These are phyloP conservation scores for Aphidius gifuensis DNA, from an alignment of 1,140 invertebrate genomes.

Conservation along the genomic window DNA sequence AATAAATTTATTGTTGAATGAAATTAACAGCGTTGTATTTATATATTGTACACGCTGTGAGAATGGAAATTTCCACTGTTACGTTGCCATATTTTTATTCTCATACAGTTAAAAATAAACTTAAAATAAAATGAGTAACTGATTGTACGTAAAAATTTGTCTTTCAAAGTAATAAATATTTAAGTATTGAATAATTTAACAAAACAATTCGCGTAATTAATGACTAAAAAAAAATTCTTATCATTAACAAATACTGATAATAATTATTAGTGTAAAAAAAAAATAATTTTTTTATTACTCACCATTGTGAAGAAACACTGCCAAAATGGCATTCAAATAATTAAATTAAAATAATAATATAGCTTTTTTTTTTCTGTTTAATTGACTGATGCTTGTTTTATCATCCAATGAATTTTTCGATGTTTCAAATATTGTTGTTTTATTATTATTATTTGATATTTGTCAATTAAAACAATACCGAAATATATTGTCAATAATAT, in stretches of 20 bases:
- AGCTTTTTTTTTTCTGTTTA: background rate
- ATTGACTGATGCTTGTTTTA: conserved; percentile 7
- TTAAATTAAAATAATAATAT: conserved; percentile 14
- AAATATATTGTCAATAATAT: conserved; percentile 28
- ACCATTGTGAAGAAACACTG: conserved; percentile 41
- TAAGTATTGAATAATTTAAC: too few relatives aligned
- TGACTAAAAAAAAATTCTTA: too few relatives aligned
- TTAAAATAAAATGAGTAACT: too few relatives aligned
- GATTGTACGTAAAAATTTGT: too few relatives aligned
- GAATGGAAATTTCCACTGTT: conserved; percentile 30
- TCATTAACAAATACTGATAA: too few relatives aligned
- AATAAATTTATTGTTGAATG: too few relatives aligned
- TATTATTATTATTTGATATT: conserved; percentile 15
- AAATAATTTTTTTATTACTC: conserved; percentile 26
- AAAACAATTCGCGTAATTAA: too few relatives aligned
- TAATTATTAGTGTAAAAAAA: background rate
- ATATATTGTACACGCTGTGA: conserved; percentile 5
- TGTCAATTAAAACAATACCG: conserved; percentile 27
- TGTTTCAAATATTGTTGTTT: conserved; percentile 4
- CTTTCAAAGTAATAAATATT: too few relatives aligned
- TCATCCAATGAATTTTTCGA: conserved; percentile 21
- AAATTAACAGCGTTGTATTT: too few relatives aligned
- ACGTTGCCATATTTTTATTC: conserved; percentile 12
- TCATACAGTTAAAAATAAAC: too few relatives aligned
- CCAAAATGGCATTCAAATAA: conserved; percentile 30